Evolutionary conservation across 1,140 invertebrate species (phyloP).

Genomic region (Pogonognathellus flavescens): DNA sequence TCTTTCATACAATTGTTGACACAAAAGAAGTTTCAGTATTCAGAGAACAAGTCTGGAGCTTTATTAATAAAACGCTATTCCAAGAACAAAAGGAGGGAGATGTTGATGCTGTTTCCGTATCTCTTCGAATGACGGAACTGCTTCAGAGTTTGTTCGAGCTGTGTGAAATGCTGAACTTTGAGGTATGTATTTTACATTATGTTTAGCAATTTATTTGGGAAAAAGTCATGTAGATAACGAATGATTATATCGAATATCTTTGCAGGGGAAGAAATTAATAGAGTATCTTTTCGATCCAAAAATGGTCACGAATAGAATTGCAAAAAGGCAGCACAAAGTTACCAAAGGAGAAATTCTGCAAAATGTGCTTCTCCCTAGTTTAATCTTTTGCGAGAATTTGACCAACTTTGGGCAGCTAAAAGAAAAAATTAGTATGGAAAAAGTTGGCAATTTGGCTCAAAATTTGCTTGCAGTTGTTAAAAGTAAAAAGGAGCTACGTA

Average conservation of each 20-base stretch:
- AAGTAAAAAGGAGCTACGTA: slow-evolving; percentile 45
- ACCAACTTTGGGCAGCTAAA: slow-evolving; percentile 45
- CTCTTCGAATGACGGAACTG: neutral
- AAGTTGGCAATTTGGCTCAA: slow-evolving; percentile 24
- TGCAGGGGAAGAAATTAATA: slow-evolving; percentile 38
- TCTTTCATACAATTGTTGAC: neutral
- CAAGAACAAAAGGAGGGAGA: neutral
- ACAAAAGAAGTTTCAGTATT: neutral
- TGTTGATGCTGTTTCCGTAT: neutral
- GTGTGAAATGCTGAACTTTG: neutral
- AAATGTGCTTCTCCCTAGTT: slow-evolving; percentile 25
- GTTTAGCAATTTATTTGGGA: too few relatives aligned
- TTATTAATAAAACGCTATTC: slow-evolving; percentile 32
- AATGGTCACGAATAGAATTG: neutral
- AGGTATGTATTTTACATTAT: neutral
- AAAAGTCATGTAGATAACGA: too few relatives aligned
- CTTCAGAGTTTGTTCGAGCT: slow-evolving; percentile 31
- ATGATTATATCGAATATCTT: too few relatives aligned
- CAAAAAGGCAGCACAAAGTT: neutral
- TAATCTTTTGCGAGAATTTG: slow-evolving; percentile 38
- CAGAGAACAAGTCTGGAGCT: neutral
- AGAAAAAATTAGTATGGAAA: slow-evolving; percentile 55
- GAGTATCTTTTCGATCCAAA: slow-evolving; percentile 56
- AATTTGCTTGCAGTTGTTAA: slow-evolving; percentile 26
- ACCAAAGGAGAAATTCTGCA: slow-evolving; percentile 63